Percentiles rank a stretch among this genome's conserved stretches.
Conservation (phyloP, 2,888 invertebrate genomes). For the Drosophila paracracens region DNA sequence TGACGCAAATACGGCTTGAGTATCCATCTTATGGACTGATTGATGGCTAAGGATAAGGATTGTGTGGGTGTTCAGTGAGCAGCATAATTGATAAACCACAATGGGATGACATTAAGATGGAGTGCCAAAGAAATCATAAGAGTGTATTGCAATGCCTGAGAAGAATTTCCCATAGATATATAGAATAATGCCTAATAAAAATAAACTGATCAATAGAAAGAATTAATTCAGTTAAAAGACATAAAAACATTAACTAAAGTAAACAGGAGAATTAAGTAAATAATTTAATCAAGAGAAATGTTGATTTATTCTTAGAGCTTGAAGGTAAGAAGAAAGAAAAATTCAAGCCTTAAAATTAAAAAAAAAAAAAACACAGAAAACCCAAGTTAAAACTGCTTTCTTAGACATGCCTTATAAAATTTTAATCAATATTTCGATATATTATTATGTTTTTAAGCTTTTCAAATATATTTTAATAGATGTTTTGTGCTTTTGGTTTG, state of each 20-base stretch:
- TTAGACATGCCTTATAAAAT: too few relatives aligned
- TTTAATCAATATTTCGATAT: too few relatives aligned
- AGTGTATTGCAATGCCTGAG: background rate
- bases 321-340: background rate
- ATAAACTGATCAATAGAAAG: background rate
- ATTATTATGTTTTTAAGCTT: too few relatives aligned
- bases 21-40: conserved; percentile 19
- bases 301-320: too few relatives aligned
- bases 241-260: background rate
- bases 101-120: background rate
- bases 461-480: too few relatives aligned
- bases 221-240: background rate
- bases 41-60: conserved; percentile 32
- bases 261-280: background rate
- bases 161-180: background rate
- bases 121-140: background rate
- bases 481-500: too few relatives aligned
- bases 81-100: conserved; percentile 5
- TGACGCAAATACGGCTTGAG: conserved; percentile 18
- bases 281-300: background rate
- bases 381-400: too few relatives aligned
- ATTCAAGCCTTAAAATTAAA: background rate
- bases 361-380: too few relatives aligned
- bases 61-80: conserved; percentile 1
- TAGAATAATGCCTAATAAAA: background rate